Percentiles rank a stretch among this genome's conserved stretches.
Conservation (phyloP, 1,140 invertebrate genomes). For the Geopemphigus sp. region DNA sequence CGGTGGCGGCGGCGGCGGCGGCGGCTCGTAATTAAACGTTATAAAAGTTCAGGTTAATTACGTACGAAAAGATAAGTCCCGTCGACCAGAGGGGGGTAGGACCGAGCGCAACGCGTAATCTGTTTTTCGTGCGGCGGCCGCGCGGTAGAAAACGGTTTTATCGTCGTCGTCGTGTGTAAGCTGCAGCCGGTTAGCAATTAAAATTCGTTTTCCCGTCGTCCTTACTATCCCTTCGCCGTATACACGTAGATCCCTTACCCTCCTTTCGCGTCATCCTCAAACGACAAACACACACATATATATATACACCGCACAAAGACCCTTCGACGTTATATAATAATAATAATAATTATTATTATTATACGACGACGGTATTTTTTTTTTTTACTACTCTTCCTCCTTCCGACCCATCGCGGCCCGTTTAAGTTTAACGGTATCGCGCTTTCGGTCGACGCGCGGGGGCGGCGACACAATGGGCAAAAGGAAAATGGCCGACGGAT, state of each 20-base stretch:
- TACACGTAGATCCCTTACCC: neutral
- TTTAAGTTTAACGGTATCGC: neutral
- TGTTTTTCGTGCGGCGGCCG: slow-evolving; percentile 37
- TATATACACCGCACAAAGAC: slow-evolving; percentile 2
- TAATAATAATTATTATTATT: neutral
- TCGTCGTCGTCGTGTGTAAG: slow-evolving; percentile 14
- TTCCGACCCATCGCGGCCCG: neutral
- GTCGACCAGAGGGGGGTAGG: neutral
- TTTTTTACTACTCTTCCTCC: neutral
- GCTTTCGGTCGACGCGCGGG: too few relatives aligned
- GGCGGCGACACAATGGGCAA: slow-evolving; percentile 48
- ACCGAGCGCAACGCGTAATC: neutral
- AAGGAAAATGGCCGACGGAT: slow-evolving; percentile 49
- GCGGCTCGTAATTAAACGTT: slow-evolving; percentile 48
- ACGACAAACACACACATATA: neutral
- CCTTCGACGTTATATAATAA: slow-evolving; percentile 21
- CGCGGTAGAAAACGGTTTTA: slow-evolving; percentile 27
- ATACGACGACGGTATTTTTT: slow-evolving; percentile 31
- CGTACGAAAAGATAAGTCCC: slow-evolving; percentile 44
- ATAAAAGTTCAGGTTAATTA: slow-evolving; percentile 50
- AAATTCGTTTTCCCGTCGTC: neutral
- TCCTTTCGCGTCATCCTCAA: neutral
- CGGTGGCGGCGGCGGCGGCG: neutral
- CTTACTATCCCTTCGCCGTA: too few relatives aligned
- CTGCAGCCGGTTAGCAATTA: slow-evolving; percentile 12